Conservation (phyloP, 2,888 invertebrate genomes). For the Limulus polyphemus region DNA sequence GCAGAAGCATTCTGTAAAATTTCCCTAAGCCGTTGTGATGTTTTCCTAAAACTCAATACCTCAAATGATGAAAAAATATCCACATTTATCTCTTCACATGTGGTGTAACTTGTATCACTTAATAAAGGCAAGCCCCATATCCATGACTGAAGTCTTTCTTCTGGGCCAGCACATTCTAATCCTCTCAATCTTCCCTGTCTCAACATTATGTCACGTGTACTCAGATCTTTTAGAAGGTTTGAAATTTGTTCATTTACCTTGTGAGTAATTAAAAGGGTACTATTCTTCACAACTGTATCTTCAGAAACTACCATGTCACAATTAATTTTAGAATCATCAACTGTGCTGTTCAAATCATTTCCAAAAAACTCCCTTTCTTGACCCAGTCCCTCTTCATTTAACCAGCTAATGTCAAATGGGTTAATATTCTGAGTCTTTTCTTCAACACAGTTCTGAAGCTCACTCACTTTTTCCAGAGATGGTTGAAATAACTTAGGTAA, state of each 20-base stretch:
- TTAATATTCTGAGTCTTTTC: too few relatives aligned
- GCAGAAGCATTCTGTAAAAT: neutral
- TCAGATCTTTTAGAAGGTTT: slow-evolving; percentile 4
- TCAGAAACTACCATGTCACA: too few relatives aligned
- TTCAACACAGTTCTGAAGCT: too few relatives aligned
- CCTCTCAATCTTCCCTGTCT: neutral
- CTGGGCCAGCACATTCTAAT: slow-evolving; percentile 6
- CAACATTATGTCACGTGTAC: slow-evolving; percentile 8
- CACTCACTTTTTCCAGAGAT: too few relatives aligned
- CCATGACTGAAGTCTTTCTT: slow-evolving; percentile 12
- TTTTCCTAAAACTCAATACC: slow-evolving; percentile 1
- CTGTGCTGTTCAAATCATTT: too few relatives aligned
- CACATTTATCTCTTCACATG: neutral
- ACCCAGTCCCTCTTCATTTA: neutral
- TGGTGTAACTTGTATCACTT: neutral
- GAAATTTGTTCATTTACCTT: too few relatives aligned
- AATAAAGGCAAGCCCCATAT: slow-evolving; percentile 11
- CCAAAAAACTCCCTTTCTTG: neutral
- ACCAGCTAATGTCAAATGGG: neutral
- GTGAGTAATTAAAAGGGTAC: too few relatives aligned
- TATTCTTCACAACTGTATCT: too few relatives aligned
- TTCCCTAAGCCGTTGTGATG: neutral
- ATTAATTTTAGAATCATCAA: too few relatives aligned
- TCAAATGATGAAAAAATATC: slow-evolving; percentile 8
- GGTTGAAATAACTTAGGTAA: too few relatives aligned